Evolutionary conservation across 1,140 invertebrate species (phyloP).

Genomic region (Bombus fervidus): DNA sequence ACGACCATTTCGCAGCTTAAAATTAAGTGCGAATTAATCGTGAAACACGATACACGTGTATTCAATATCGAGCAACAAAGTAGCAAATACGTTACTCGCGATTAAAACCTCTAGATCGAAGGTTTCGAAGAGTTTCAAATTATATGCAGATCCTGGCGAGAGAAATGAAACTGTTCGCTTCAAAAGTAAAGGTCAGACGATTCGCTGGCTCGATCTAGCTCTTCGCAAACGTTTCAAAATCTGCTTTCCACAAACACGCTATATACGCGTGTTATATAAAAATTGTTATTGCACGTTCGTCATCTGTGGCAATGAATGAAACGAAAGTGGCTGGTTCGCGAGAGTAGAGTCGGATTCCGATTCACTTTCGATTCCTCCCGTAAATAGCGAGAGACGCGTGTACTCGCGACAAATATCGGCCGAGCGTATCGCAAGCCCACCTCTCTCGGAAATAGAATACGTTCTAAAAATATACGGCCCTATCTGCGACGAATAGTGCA

Average conservation of each 20-base stretch:
- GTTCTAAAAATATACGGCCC: constrained; percentile 27
- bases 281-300: not conserved
- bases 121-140: no score
- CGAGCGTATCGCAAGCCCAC: constrained; percentile 4
- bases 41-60: rapidly evolving
- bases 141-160: rapidly evolving
- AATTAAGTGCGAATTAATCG: no score
- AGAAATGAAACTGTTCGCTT: no score
- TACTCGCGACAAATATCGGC: constrained; percentile 22
- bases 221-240: no score
- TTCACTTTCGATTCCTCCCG: constrained; percentile 11
- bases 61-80: no score
- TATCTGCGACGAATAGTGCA: constrained; percentile 18
- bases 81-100: no score
- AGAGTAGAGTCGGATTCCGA: constrained; percentile 19
- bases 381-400: constrained; percentile 19
- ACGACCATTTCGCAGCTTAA: no score
- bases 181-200: no score
- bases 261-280: not conserved
- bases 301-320: not conserved
- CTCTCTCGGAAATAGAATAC: constrained; percentile 25
- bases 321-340: not conserved
- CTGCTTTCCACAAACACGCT: rapidly evolving
- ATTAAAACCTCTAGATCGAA: no score
- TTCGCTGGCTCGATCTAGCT: no score